Evolutionary conservation across 2,113 vertebrate species (phyloP).

Genomic region (Coptodon bakossiorum): DNA sequence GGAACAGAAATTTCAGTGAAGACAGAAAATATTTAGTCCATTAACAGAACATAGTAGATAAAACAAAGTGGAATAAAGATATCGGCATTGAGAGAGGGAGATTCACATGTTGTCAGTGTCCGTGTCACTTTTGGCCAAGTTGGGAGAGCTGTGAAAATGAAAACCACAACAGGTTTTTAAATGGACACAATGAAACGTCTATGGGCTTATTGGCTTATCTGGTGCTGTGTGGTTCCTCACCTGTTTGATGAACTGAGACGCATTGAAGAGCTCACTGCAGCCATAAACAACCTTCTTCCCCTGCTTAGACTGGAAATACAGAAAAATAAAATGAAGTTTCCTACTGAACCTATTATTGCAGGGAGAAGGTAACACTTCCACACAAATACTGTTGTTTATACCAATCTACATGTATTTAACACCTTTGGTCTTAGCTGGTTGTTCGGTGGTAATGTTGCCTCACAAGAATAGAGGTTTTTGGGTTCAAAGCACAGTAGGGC

Average conservation of each 20-base stretch:
- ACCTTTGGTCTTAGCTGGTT: neutral
- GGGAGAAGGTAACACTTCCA: neutral
- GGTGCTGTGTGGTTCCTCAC: slow-evolving; percentile 49
- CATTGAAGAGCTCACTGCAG: slow-evolving; percentile 96
- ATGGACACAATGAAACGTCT: neutral
- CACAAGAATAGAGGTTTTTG: neutral
- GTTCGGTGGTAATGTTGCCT: neutral
- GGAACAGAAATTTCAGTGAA: slow-evolving; percentile 67
- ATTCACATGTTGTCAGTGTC: neutral
- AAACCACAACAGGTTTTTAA: neutral
- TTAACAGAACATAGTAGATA: slow-evolving; percentile 62
- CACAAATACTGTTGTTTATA: neutral
- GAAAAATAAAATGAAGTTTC: neutral
- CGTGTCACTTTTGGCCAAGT: slow-evolving; percentile 85
- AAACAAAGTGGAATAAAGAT: slow-evolving; percentile 67
- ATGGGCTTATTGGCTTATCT: neutral
- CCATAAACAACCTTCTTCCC: slow-evolving; percentile 92
- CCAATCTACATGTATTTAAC: neutral
- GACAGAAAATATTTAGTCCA: slow-evolving; percentile 28
- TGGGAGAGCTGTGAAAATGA: slow-evolving; percentile 81
- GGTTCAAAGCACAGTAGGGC: neutral
- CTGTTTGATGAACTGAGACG: slow-evolving; percentile 94
- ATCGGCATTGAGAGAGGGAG: neutral
- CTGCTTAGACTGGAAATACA: slow-evolving; percentile 77
- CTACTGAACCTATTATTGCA: neutral